Percentiles rank a stretch among this genome's conserved stretches.
These are phyloP conservation scores for Trissolcus japonicus DNA, from an alignment of 2,888 invertebrate genomes.

Conservation along the genomic window DNA sequence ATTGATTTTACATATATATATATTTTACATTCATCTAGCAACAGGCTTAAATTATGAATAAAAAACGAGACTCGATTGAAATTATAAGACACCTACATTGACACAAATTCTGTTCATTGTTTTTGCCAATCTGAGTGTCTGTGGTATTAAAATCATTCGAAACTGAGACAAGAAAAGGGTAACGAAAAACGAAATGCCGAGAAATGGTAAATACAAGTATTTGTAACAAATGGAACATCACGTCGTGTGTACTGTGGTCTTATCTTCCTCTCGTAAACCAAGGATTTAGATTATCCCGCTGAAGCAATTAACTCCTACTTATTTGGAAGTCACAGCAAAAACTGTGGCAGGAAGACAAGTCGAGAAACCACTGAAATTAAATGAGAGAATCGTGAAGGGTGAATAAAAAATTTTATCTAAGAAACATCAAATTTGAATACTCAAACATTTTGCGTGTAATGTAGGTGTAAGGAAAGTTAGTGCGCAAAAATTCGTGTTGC, in stretches of 20 bases:
- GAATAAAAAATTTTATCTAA: conserved; percentile 12
- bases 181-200: conserved; percentile 37
- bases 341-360: conserved; percentile 46
- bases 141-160: too few relatives aligned
- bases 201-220: conserved; percentile 46
- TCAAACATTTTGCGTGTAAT: too few relatives aligned
- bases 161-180: conserved; percentile 30
- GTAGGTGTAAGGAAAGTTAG: too few relatives aligned
- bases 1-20: conserved; percentile 22
- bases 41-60: not conserved
- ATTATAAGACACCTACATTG: too few relatives aligned
- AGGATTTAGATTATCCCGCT: conserved; percentile 54
- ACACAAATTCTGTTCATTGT: too few relatives aligned
- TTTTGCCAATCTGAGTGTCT: too few relatives aligned
- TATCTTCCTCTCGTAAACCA: conserved; percentile 55
- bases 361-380: conserved; percentile 51
- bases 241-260: conserved; percentile 32
- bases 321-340: conserved; percentile 39
- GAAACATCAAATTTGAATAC: conserved; percentile 10
- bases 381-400: conserved; percentile 14
- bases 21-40: conserved; percentile 20
- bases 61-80: not conserved
- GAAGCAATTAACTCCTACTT: conserved; percentile 56
- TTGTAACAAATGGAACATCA: conserved; percentile 39
- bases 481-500: too few relatives aligned